These are phyloP conservation scores for Ranitomeya imitator DNA, from an alignment of 2,113 vertebrate species.

Conservation along the genomic window DNA sequence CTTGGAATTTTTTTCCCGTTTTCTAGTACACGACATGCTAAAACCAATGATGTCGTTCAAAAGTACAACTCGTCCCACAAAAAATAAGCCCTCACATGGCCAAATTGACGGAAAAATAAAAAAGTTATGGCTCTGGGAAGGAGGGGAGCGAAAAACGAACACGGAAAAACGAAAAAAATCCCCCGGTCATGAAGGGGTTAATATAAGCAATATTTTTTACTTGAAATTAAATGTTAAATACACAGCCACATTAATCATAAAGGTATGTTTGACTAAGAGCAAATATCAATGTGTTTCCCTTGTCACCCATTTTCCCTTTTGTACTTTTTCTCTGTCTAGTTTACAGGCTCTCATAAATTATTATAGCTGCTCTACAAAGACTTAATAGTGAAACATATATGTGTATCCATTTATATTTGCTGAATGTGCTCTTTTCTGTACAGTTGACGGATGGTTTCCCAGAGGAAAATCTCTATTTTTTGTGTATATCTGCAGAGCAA, in stretches of 20 bases:
- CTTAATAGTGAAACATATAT: neutral
- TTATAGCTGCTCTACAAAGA: neutral
- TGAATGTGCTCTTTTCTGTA: slow-evolving; percentile 35
- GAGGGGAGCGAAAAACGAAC: too few relatives aligned
- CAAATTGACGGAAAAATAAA: too few relatives aligned
- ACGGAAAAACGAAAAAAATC: too few relatives aligned
- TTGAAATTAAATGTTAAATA: neutral
- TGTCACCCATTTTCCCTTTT: neutral
- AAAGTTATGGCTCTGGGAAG: too few relatives aligned
- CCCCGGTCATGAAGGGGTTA: too few relatives aligned
- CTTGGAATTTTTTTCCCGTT: too few relatives aligned
- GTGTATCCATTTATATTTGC: slow-evolving; percentile 18
- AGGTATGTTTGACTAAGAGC: neutral
- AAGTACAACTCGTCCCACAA: too few relatives aligned
- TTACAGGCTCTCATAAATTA: neutral
- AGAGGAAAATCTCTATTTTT: slow-evolving; percentile 32
- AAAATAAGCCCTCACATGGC: too few relatives aligned
- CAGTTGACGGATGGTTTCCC: slow-evolving; percentile 4
- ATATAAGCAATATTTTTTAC: neutral
- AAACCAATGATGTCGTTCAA: too few relatives aligned
- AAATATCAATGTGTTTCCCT: neutral
- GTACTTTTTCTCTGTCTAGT: slow-evolving; percentile 5
- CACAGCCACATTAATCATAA: neutral
- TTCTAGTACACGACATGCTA: too few relatives aligned
- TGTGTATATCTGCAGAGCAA: slow-evolving; percentile 14